Conservation (phyloP, 2,113 vertebrate species). For the Cebidichthys violaceus region DNA sequence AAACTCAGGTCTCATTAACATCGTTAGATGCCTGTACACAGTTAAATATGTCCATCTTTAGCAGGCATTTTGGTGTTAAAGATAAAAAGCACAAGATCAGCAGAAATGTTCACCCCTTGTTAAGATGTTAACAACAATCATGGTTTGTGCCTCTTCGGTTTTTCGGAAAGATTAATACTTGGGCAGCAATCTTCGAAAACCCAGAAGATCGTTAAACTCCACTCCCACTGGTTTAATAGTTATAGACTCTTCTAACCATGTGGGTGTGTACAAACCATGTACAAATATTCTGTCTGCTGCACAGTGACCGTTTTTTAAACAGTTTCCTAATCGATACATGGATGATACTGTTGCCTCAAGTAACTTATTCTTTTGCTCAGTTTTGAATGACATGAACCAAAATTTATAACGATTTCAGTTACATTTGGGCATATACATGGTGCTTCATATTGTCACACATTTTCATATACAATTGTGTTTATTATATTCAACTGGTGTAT, state of each 20-base stretch:
- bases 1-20: not conserved
- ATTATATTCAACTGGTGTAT: not conserved
- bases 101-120: not conserved
- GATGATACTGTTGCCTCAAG: not conserved
- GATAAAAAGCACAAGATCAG: not conserved
- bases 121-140: not conserved
- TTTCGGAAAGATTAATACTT: not conserved
- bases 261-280: too few relatives aligned
- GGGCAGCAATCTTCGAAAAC: not conserved
- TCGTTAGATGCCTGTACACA: not conserved
- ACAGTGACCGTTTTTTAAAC: not conserved
- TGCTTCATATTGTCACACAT: not conserved
- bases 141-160: not conserved
- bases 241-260: not conserved
- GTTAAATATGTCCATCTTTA: not conserved
- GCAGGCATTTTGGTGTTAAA: not conserved
- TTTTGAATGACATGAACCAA: not conserved
- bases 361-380: not conserved
- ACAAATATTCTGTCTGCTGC: not conserved
- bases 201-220: not conserved
- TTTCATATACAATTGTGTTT: not conserved
- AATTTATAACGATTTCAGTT: not conserved
- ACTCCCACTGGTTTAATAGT: not conserved
- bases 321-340: not conserved
- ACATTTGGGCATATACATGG: not conserved